Conservation (phyloP, 2,797 vertebrate genomes). For the Fringilla coelebs region DNA sequence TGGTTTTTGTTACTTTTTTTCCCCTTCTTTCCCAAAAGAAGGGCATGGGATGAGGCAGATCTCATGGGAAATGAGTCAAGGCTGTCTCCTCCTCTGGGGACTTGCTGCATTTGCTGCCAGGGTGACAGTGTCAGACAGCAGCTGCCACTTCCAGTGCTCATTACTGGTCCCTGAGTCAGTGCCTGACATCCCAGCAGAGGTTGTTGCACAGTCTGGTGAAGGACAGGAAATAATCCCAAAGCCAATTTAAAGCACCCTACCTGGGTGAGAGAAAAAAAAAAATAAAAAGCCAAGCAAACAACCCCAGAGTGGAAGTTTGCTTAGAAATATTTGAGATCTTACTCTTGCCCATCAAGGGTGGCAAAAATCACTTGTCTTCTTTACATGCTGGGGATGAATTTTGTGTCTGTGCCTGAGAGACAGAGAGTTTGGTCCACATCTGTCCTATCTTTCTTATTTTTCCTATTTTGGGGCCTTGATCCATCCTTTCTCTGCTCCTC, state of each 20-base stretch:
- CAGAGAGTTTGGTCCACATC: not conserved
- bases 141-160: not conserved
- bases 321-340: not conserved
- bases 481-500: not conserved
- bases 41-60: not conserved
- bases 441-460: not conserved
- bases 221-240: not conserved
- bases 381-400: not conserved
- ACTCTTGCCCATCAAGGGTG: not conserved
- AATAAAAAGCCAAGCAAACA: not conserved
- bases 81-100: not conserved
- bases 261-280: not conserved
- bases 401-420: not conserved
- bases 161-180: not conserved
- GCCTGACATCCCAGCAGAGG: not conserved
- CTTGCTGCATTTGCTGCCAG: not conserved
- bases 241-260: not conserved
- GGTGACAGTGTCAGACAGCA: conserved; percentile 21
- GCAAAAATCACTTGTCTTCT: not conserved
- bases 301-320: not conserved
- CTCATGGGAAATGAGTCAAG: not conserved
- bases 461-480: not conserved
- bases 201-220: not conserved
- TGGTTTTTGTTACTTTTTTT: not conserved
- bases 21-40: not conserved